Evolutionary conservation across 2,888 invertebrate genomes (phyloP).

Genomic region (Orthonychiurus folsomi): DNA sequence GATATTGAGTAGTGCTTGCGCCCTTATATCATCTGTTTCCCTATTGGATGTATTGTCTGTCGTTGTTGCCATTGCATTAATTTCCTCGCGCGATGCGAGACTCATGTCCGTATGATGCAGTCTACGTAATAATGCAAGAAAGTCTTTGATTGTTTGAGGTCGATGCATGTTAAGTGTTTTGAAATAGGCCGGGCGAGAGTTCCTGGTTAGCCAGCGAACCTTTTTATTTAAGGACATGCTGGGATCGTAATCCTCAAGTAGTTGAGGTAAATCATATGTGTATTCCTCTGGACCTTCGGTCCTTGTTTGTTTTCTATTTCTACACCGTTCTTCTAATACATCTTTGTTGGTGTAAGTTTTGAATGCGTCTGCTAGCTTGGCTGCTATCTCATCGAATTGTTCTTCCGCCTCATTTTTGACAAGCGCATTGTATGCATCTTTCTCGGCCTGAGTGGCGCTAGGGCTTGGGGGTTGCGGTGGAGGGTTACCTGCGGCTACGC

Average conservation of each 20-base stretch:
- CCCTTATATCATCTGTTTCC: too few relatives aligned
- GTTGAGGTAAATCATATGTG: background rate
- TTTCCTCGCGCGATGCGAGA: background rate
- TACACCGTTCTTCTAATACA: background rate
- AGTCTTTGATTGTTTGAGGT: background rate
- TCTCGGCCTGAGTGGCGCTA: too few relatives aligned
- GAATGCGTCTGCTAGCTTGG: background rate
- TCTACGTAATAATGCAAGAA: background rate
- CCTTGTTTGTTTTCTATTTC: background rate
- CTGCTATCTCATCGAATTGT: conserved; percentile 2
- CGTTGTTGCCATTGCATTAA: background rate
- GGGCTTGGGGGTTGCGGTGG: too few relatives aligned
- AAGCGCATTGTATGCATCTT: too few relatives aligned
- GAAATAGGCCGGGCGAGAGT: background rate
- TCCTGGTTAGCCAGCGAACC: background rate
- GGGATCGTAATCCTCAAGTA: conserved; percentile 2
- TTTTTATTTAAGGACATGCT: background rate
- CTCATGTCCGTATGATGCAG: background rate
- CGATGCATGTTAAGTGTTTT: background rate
- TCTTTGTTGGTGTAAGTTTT: background rate
- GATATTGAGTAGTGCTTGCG: too few relatives aligned
- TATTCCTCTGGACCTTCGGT: conserved; percentile 5
- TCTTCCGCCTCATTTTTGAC: too few relatives aligned
- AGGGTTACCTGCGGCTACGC: background rate
- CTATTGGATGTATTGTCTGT: too few relatives aligned